Conservation (phyloP, 2,113 vertebrate genomes). For the Oryzias melastigma region DNA sequence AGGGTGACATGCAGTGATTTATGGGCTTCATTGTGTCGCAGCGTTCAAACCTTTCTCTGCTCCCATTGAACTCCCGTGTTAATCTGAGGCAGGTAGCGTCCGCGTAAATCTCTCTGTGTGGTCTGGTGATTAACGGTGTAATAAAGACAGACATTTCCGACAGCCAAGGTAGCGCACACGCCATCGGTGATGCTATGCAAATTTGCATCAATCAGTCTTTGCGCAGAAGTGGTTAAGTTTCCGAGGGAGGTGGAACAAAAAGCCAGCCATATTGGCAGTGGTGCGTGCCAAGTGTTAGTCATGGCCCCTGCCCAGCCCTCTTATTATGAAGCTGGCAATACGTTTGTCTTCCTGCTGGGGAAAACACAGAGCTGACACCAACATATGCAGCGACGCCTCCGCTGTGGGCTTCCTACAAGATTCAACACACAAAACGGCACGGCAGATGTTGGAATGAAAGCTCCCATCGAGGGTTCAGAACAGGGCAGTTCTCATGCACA, state of each 20-base stretch:
- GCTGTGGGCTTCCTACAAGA: constrained; percentile 30
- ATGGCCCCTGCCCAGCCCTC: constrained; percentile 89
- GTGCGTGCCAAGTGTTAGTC: constrained; percentile 86
- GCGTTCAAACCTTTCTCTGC: neutral
- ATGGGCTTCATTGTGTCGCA: too few relatives aligned
- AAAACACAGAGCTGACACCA: constrained; percentile 78
- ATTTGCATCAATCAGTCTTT: constrained; percentile 80
- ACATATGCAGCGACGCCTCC: constrained; percentile 82
- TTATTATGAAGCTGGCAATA: constrained; percentile 83
- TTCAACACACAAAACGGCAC: constrained; percentile 8
- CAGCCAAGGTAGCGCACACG: constrained; percentile 67
- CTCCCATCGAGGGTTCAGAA: too few relatives aligned
- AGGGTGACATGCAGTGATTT: too few relatives aligned
- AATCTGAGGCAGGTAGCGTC: neutral
- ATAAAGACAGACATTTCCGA: constrained; percentile 72
- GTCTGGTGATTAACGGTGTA: constrained; percentile 57
- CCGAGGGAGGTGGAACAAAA: constrained; percentile 74
- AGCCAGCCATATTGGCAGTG: constrained; percentile 88
- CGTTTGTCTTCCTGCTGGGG: constrained; percentile 81
- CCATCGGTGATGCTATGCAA: constrained; percentile 74
- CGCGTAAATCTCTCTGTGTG: constrained; percentile 41
- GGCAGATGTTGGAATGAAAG: neutral
- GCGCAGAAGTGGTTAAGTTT: constrained; percentile 78
- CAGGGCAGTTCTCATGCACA: too few relatives aligned
- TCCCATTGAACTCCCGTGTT: neutral